phyloP scores from a whole-genome alignment of 35 echinoderm and acorn worm genomes.

The Lytechinus pictus region DNA sequence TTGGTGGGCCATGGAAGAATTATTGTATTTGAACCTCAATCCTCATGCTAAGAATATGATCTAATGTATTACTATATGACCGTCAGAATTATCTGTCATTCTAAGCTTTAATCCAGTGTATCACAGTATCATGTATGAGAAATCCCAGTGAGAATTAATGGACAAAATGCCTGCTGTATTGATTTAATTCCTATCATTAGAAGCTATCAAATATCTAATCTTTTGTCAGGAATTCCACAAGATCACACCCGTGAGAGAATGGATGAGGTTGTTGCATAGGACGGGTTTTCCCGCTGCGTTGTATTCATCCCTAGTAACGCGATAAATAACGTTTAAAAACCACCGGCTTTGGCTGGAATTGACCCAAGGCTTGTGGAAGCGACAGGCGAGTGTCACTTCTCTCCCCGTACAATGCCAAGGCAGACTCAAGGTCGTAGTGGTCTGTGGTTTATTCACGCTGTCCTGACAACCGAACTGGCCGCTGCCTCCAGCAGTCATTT shows the following conservation, averaged over 20 bases:
- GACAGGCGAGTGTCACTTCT: background rate
- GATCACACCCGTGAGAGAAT: background rate
- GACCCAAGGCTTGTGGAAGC: background rate
- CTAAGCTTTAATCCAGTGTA: background rate
- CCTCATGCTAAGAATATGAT: background rate
- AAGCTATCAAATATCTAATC: background rate
- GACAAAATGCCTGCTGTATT: background rate
- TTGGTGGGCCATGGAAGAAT: background rate
- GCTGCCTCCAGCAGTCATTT: background rate
- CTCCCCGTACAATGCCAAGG: background rate
- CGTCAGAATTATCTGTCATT: background rate
- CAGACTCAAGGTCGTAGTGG: background rate
- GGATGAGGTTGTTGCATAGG: background rate
- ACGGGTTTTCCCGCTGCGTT: background rate
- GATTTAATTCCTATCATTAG: conserved; percentile 1
- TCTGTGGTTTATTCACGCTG: background rate
- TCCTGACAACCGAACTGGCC: conserved; percentile 4
- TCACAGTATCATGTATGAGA: background rate
- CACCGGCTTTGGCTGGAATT: background rate
- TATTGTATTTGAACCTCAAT: background rate
- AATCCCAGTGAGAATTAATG: background rate
- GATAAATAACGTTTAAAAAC: conserved; percentile 6
- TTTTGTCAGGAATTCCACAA: background rate
- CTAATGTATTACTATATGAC: background rate
- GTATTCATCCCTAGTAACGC: conserved; percentile 17